Percentiles rank a stretch among this genome's conserved stretches.
These are phyloP conservation scores for Drosophila heteroneura DNA, from an alignment of 2,888 invertebrate genomes.

Conservation along the genomic window DNA sequence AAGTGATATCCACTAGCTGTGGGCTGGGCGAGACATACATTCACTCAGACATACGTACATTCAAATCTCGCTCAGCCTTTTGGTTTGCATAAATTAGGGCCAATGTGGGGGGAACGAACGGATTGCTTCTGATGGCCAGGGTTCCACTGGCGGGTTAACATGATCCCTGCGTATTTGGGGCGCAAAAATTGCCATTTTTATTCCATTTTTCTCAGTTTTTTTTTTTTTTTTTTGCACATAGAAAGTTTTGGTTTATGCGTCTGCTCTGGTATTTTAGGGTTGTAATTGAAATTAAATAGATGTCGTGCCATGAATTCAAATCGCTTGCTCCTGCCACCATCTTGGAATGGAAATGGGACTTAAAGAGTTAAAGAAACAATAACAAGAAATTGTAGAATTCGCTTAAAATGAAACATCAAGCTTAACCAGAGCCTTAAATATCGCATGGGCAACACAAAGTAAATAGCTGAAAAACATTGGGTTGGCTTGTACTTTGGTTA, in stretches of 20 bases:
- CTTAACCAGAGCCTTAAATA: neutral
- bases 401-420: neutral
- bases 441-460: neutral
- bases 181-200: constrained; percentile 64
- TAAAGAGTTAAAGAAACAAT: constrained; percentile 59
- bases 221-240: constrained; percentile 26
- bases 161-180: constrained; percentile 59
- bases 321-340: constrained; percentile 36
- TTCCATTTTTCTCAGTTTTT: constrained; percentile 19
- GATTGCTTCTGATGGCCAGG: constrained; percentile 1
- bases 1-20: constrained; percentile 71
- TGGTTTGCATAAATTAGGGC: constrained; percentile 78
- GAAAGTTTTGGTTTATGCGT: constrained; percentile 77
- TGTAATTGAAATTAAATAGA: constrained; percentile 80
- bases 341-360: constrained; percentile 28
- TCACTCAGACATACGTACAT: constrained; percentile 30
- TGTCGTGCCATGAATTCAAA: constrained; percentile 81
- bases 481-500: neutral
- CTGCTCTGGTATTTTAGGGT: constrained; percentile 77
- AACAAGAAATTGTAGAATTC: neutral
- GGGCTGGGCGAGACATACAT: constrained; percentile 23
- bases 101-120: constrained; percentile 9
- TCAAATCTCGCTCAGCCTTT: constrained; percentile 69
- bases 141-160: constrained; percentile 13
- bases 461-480: neutral